Evolutionary conservation across 2,797 vertebrate genomes (phyloP), one percentile per base, ranked within the genome.

Genomic region (Myripristis jacobus): DNA sequence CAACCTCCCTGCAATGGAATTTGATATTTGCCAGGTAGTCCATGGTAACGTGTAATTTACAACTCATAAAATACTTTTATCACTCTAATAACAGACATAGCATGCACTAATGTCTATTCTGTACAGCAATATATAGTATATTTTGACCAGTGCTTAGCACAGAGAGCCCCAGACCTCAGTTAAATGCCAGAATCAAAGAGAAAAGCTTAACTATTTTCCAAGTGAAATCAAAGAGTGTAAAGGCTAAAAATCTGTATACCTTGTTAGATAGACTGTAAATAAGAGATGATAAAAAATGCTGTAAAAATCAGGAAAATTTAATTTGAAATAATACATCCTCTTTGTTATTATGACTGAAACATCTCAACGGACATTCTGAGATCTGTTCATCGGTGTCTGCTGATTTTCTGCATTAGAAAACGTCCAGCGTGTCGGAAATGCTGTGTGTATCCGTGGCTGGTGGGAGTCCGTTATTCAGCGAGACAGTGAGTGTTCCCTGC

Each of bases 401-500:
- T 83, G 78, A 86, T 88, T 87, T 80, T 69, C 64, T 8, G 57
- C 82, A 76, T 89, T 87, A 75, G 56, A 87, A 88, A 92, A 91
- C 89, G 88, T 90, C 77, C 73, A 87, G 79, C 62, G 60, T 65
- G 81, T 77, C 70, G 77, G 67, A 59, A 78, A 66, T 54, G 25
- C 19, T 11, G 22, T 51, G 60, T 44, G 58, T 64, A 81, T 79
- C 64, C 0, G 21, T 2, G 80, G 73, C 86, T 83, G 75, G 80
- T 86, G 84, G 84, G 89, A 88, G 82, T 91, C 88, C 77, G 55
- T 89, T 85, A 87, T 85, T 89, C 79, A 73, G 79, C 8, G 73
- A 89, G 87, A 88, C 87, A 89, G 86, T 89, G 81, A 88, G 85
- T 80, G 81, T 85, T 91, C 82, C 80, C 82, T 88, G 86, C 91